Evolutionary conservation across 2,113 vertebrate genomes (phyloP), one percentile per base, ranked within the genome.

Genomic region (Solea senegalensis): DNA sequence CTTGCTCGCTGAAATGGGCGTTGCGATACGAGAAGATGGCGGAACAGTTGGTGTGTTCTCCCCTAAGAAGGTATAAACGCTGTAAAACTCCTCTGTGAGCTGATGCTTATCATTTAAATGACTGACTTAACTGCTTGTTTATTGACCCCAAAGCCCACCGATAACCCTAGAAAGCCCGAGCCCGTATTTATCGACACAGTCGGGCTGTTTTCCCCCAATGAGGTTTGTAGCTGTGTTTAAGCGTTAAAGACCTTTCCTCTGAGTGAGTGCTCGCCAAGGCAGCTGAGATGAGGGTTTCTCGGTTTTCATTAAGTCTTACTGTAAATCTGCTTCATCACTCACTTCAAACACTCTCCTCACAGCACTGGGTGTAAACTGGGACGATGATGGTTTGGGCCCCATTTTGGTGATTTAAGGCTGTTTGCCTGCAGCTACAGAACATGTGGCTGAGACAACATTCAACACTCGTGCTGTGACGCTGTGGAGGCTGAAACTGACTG

Each of bases 41-140:
- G 97, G 97, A 41, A 99, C 97, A 0, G 82, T 98, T 65, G 98
- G 98, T 0, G 97, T 99, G 9, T 99, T 98, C 83, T 98, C 97
- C 52, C 98, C 98, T 43, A 99, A 98, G 87, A 99, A 98, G 96
- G 98, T 98, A 95, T 69, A 92, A 12, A 6, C 12, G 41, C 26
- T 66, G 40, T 8, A 16, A 56, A 72, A 60, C 40, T n/a, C 21
- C 3, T 11, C 39, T 62, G 27, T 65, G 39, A 78, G 68, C 2
- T 60, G 12, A 49, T 28, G 7, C 1, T 51, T 12, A 26, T 2
- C 26, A n/a, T 53, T 67, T 45, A 12, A 59, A 63, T 72, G 12
- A 70, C 44, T 76, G 14, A 74, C 55, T 58, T 13, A 81, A 75
- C 39, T 83, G 74, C 74, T 62, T 80, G 15, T 88, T 83, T 80